A percentile compares a stretch with the other conserved stretches of the same genome.
phyloP scores from a whole-genome alignment of 2,888 invertebrate genomes.

The Tholera decimalis region DNA sequence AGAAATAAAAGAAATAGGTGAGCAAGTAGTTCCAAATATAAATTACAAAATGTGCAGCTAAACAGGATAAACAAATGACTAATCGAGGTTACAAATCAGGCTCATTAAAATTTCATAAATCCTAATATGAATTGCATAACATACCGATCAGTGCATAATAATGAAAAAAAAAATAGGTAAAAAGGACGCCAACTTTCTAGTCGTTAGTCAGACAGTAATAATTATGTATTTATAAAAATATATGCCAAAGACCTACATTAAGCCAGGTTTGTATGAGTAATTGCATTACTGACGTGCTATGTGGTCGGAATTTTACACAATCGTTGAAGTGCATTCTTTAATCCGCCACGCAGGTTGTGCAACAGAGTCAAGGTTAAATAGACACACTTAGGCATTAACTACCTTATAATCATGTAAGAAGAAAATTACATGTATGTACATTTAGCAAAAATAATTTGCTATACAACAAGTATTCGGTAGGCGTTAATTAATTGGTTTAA shows the following conservation, averaged over 20 bases:
- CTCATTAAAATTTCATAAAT: conserved; percentile 53
- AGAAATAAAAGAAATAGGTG: conserved; percentile 4
- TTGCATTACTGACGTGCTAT: conserved; percentile 3
- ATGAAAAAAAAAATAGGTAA: conserved; percentile 16
- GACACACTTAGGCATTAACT: conserved; percentile 12
- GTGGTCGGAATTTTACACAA: conserved; percentile 45
- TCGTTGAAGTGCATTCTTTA: conserved; percentile 48
- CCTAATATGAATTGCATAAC: conserved; percentile 47
- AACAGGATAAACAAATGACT: conserved; percentile 37
- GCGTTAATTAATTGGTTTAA: conserved; percentile 16
- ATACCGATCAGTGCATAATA: conserved; percentile 20
- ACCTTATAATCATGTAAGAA: conserved; percentile 15
- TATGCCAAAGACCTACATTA: conserved; percentile 30
- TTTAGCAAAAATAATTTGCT: conserved; percentile 25
- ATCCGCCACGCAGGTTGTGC: conserved; percentile 46
- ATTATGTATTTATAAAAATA: conserved; percentile 43
- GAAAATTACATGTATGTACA: conserved; percentile 27
- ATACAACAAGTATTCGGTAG: conserved; percentile 2
- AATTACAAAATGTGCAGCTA: conserved; percentile 30
- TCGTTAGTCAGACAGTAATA: conserved; percentile 28
- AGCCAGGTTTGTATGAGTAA: conserved; percentile 23
- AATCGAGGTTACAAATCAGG: conserved; percentile 38
- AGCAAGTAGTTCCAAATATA: conserved; percentile 27
- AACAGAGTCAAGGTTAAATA: conserved; percentile 59
- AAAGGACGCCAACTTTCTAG: conserved; percentile 56